Evolutionary conservation across 1,140 invertebrate genomes (phyloP).

Genomic region (Theocolax elegans): DNA sequence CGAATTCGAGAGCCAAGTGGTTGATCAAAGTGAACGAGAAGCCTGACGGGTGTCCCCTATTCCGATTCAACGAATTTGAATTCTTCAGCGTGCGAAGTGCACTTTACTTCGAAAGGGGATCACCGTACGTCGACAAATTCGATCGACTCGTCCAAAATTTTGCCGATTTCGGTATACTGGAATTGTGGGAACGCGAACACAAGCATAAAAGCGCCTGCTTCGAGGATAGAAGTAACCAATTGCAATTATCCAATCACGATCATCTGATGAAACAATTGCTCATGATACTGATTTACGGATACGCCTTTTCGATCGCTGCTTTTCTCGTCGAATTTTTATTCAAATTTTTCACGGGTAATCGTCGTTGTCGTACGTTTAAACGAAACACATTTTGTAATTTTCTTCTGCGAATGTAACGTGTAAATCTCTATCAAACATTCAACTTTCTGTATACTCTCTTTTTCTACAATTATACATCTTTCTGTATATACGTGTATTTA

Average conservation of each 20-base stretch:
- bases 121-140: constrained; percentile 11
- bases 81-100: neutral
- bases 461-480: too few species aligned
- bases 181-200: neutral
- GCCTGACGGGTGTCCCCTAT: neutral
- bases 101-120: neutral
- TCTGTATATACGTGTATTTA: too few species aligned
- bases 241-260: neutral
- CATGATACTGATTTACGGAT: constrained; percentile 8
- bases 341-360: too few species aligned
- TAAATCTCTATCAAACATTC: too few species aligned
- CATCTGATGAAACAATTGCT: neutral
- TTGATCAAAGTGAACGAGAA: neutral
- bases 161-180: neutral
- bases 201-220: neutral
- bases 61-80: constrained; percentile 7
- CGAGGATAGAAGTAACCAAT: neutral
- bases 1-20: neutral
- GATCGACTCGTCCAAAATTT: neutral
- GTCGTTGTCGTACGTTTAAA: too few species aligned
- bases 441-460: too few species aligned
- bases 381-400: too few species aligned
- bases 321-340: neutral
- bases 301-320: neutral
- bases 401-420: too few species aligned